A percentile compares a stretch with the other conserved stretches of the same genome.
phyloP scores from a whole-genome alignment of 2,888 invertebrate species.

The Rambutsinella grinnellia region DNA sequence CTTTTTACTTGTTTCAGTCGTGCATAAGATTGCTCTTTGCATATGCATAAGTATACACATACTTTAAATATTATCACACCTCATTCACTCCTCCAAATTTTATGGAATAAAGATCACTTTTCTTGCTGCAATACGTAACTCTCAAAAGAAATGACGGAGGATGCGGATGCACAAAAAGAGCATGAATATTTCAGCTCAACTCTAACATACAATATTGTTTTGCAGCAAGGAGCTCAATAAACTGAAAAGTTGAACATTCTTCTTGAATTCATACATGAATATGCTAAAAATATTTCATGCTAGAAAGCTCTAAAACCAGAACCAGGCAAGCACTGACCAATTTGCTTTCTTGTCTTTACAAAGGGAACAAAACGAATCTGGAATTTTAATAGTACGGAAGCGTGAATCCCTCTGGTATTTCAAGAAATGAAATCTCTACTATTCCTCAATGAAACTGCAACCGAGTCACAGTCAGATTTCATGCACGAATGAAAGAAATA shows the following conservation, averaged over 20 bases:
- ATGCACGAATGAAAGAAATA: conserved; percentile 54
- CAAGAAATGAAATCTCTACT: conserved; percentile 42
- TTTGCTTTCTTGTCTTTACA: conserved; percentile 18
- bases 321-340: conserved; percentile 34
- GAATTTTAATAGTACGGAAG: conserved; percentile 52
- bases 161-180: not conserved
- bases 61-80: not conserved
- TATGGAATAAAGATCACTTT: not conserved
- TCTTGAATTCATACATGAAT: not conserved
- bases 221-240: not conserved
- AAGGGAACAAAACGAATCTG: conserved; percentile 45
- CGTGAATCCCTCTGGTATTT: conserved; percentile 53
- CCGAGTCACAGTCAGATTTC: conserved; percentile 35
- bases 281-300: not conserved
- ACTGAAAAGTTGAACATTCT: not conserved
- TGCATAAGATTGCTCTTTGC: not conserved
- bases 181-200: not conserved
- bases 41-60: not conserved
- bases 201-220: not conserved
- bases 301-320: not conserved
- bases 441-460: not conserved
- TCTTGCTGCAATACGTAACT: not conserved
- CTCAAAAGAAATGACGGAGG: no score
- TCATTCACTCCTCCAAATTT: not conserved
- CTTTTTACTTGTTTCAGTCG: not conserved